Evolutionary conservation across 2,888 invertebrate species (phyloP), one percentile per base, ranked within the genome.

Genomic region (Trissolcus brochymenae): DNA sequence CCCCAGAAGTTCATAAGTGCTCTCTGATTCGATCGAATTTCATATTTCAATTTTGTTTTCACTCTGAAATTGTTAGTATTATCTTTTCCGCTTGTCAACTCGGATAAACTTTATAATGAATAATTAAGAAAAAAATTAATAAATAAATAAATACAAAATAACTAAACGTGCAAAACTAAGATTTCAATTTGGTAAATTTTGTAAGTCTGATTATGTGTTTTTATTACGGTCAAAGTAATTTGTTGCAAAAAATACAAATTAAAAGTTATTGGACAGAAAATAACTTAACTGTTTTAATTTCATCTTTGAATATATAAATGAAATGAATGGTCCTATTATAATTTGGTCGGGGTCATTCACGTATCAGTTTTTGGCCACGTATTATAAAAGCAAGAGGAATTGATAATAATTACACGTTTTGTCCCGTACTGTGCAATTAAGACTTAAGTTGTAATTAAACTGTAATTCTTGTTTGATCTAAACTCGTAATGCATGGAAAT

Each of bases 391-490:
- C 1, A 49, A 35, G 46, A 17, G 21, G 41, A 56, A 66, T 57
- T 55, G 57, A 65, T 65, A 46, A 68, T 60, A 46, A 68, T 60
- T 60, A 16, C 14, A 35, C 46, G 16, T 11, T 21, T 49, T 9
- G 35, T 55, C 16, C 13, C 35, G 3, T 2, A 51, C 4, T 51
- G 19, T 65, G 29, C 25, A 53, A 65, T 72, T 72, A 59, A 59
- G 40, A 40, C 40, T 46, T 14, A 54, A 49, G 19, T 59, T 53
- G 50, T 57, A 73, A 73, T 73, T 66, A 66, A 56, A 14, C 6
- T 50, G 29, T 29, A 46, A 74, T 67, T 62, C 46, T 46, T 35
- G 67, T 67, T 67, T 67, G 67, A 9, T 51, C 61, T 46, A 46
- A 16, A 35, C 35, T 35, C 1, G 35, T 35, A 35, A 40, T 29